Conservation (phyloP, 2,113 vertebrate genomes). For the Pipra filicauda region DNA sequence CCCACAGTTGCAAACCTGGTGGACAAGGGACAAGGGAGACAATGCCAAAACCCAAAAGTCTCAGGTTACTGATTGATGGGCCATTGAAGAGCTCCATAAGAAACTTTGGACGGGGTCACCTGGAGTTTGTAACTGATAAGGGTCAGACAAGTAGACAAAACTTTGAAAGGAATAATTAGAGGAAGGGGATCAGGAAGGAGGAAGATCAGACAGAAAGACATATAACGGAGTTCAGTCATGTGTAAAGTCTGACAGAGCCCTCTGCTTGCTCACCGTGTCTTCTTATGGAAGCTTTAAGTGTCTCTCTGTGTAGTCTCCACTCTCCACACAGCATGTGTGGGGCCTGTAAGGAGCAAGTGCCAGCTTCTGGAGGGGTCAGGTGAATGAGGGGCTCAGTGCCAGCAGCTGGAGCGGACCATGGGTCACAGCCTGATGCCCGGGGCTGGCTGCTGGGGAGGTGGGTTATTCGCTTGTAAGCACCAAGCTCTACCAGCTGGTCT, state of each 20-base stretch:
- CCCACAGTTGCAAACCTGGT: background rate
- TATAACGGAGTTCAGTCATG: accelerated
- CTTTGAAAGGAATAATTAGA: background rate
- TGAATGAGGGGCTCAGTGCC: accelerated
- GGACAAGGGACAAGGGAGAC: background rate
- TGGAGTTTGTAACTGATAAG: background rate
- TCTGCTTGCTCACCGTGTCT: background rate
- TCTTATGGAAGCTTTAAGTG: background rate
- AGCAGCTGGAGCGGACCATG: accelerated
- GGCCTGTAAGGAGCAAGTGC: background rate
- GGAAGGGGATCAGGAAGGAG: background rate
- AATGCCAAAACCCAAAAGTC: background rate
- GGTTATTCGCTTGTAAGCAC: background rate
- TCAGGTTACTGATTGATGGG: background rate
- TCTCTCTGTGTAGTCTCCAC: background rate
- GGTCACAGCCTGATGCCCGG: background rate
- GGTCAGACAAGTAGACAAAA: background rate
- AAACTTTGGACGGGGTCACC: background rate
- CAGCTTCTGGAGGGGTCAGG: background rate
- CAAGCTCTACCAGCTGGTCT: background rate
- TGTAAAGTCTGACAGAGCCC: background rate
- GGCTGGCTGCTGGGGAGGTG: background rate
- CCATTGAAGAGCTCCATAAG: background rate
- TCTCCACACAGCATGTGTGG: accelerated
- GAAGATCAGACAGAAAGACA: background rate